Conservation (phyloP, 2,797 vertebrate species). For the Menidia menidia region DNA sequence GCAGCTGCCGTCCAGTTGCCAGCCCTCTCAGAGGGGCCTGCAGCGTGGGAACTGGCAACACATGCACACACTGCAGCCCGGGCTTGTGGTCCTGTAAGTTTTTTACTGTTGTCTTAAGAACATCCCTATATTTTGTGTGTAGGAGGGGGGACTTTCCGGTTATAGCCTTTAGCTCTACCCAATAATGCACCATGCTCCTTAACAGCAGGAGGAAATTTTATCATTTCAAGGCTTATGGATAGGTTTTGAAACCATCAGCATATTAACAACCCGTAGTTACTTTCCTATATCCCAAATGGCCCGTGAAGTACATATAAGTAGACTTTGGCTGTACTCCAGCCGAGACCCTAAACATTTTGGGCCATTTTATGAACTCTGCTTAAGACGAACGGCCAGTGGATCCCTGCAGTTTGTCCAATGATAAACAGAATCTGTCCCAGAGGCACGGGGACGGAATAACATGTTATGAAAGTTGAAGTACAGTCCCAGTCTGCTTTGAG, state of each 20-base stretch:
- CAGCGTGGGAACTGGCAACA: slow-evolving; percentile 73
- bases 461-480: slow-evolving; percentile 43
- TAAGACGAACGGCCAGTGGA: background rate
- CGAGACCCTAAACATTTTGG: background rate
- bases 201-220: slow-evolving; percentile 30
- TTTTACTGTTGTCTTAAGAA: slow-evolving; percentile 39
- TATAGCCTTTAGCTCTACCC: slow-evolving; percentile 12
- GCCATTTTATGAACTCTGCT: background rate
- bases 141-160: slow-evolving; percentile 4
- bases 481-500: slow-evolving; percentile 49
- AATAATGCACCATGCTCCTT: slow-evolving; percentile 9
- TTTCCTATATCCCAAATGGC: slow-evolving; percentile 29
- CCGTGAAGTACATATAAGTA: slow-evolving; percentile 28
- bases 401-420: background rate
- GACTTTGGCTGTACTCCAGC: slow-evolving; percentile 16
- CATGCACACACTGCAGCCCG: slow-evolving; percentile 21
- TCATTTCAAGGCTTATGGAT: slow-evolving; percentile 15
- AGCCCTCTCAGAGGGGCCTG: slow-evolving; percentile 65
- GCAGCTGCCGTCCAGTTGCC: slow-evolving; percentile 77
- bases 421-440: slow-evolving; percentile 10
- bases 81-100: slow-evolving; percentile 32
- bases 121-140: slow-evolving; percentile 12
- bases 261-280: slow-evolving; percentile 33
- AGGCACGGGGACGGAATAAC: slow-evolving; percentile 19
- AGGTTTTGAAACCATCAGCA: slow-evolving; percentile 28